These are phyloP conservation scores for Martes martes DNA, from an alignment of 2,113 vertebrate species.

Conservation along the genomic window DNA sequence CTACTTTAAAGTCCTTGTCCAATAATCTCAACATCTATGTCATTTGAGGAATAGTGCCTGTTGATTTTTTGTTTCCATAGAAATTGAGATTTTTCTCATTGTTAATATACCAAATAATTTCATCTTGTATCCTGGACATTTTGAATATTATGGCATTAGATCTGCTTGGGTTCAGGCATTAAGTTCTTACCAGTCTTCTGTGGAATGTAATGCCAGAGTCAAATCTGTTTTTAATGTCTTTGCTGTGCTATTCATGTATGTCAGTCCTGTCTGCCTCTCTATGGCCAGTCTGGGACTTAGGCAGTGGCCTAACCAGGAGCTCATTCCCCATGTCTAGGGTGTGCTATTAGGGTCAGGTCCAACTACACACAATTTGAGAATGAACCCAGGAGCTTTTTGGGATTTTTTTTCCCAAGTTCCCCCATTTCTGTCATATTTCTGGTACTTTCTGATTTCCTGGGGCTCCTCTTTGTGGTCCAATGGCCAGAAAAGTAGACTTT, in stretches of 20 bases:
- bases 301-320: neutral
- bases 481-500: neutral
- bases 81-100: neutral
- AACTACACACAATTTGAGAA: neutral
- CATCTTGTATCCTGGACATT: neutral
- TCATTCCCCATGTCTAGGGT: neutral
- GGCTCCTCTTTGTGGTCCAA: neutral
- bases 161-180: neutral
- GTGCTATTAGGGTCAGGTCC: neutral
- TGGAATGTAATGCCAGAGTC: neutral
- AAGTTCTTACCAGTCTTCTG: neutral
- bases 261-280: neutral
- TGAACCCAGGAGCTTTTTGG: neutral
- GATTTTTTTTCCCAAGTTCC: neutral
- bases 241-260: neutral
- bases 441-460: neutral
- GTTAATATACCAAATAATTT: neutral
- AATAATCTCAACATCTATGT: neutral
- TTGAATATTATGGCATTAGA: neutral
- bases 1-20: neutral
- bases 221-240: neutral
- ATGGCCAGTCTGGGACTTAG: neutral
- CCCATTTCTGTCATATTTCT: neutral
- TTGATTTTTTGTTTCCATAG: neutral
- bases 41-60: neutral